Conservation (phyloP, 2,888 invertebrate species). For the Phragmatobia fuliginosa region DNA sequence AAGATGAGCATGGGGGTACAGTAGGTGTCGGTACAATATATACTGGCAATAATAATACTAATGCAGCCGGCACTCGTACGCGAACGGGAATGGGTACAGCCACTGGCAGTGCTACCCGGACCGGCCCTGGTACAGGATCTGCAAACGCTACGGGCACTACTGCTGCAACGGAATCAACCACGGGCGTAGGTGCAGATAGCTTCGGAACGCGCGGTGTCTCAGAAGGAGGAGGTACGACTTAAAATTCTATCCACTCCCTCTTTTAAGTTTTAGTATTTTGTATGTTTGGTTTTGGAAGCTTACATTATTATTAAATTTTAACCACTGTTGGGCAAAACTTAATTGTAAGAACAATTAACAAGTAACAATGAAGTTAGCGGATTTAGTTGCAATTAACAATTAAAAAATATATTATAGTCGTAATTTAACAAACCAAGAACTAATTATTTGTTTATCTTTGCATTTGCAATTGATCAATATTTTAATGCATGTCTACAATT, state of each 20-base stretch:
- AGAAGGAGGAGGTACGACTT: slow-evolving; percentile 18
- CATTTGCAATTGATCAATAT: no score
- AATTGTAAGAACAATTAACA: no score
- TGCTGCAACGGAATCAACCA: background rate
- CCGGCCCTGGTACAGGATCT: background rate
- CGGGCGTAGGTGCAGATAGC: background rate
- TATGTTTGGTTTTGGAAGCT: background rate
- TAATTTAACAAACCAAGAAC: no score
- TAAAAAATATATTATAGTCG: no score
- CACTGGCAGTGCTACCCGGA: background rate
- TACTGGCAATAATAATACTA: slow-evolving; percentile 25
- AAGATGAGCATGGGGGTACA: slow-evolving; percentile 58
- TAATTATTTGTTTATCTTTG: no score
- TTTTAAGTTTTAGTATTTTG: background rate
- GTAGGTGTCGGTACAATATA: slow-evolving; percentile 41
- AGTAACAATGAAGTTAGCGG: no score
- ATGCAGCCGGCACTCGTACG: background rate
- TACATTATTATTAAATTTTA: background rate
- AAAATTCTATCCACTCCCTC: no score
- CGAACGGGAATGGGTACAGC: background rate
- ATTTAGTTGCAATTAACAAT: background rate
- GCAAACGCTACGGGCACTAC: background rate
- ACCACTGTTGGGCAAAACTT: background rate
- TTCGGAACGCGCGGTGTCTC: background rate
- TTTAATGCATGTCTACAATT: no score